Evolutionary conservation across 2,797 vertebrate species (phyloP).

Genomic region (Morelia viridis): DNA sequence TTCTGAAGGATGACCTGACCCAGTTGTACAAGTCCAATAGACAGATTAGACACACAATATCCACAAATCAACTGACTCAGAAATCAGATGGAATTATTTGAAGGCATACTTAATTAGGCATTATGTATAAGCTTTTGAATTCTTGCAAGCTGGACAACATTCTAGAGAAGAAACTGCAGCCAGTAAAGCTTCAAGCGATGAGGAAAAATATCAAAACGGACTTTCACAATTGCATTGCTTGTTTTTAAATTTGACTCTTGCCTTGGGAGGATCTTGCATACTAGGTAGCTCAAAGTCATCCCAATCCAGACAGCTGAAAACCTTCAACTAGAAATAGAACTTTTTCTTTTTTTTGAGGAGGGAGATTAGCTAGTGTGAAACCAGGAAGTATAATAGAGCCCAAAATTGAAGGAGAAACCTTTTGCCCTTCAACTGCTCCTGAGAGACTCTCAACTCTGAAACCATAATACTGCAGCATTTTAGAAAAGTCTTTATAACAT

Average conservation of each 20-base stretch:
- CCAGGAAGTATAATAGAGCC: background rate
- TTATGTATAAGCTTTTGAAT: background rate
- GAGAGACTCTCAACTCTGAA: background rate
- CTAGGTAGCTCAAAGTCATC: background rate
- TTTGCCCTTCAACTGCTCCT: background rate
- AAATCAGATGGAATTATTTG: background rate
- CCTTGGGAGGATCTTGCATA: background rate
- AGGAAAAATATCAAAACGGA: background rate
- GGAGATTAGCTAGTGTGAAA: background rate
- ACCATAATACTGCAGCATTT: background rate
- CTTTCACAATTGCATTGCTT: background rate
- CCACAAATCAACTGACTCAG: background rate
- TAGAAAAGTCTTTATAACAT: background rate
- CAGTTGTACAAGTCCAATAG: constrained; percentile 23
- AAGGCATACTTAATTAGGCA: background rate
- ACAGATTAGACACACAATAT: background rate
- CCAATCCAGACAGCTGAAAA: background rate
- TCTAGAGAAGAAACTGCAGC: too few relatives aligned
- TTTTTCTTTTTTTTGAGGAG: background rate
- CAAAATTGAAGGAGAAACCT: background rate
- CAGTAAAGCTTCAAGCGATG: background rate
- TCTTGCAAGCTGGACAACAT: background rate
- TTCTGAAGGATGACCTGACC: background rate
- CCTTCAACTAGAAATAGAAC: background rate
- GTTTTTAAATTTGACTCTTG: background rate